Evolutionary conservation across 2,888 invertebrate genomes (phyloP), one percentile per base, ranked within the genome.

Genomic region (Metalampra italica): DNA sequence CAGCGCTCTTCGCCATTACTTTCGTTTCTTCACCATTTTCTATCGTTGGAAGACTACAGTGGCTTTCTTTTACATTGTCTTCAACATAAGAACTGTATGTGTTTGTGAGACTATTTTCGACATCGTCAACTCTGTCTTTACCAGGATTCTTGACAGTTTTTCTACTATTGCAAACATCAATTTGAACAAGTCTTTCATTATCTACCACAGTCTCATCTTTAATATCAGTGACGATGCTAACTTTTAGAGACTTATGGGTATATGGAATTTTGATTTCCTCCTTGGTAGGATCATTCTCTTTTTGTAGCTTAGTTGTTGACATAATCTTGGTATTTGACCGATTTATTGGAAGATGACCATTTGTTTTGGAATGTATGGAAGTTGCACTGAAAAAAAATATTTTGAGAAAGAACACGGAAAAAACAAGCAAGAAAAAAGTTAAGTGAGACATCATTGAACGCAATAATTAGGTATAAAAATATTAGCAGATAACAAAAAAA

Each of bases 281-380:
- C 51, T 72, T 77, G 4, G 57, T 46, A 11, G 82, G 81, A 60
- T 79, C 73, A 48, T 86, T 87, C 57, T 89, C 86, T 70, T 87
- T 87, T 72, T 86, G 86, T 54, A 78, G 62, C 57, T 71, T 84
- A 45, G 60, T 62, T 42, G 54, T 45, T 22, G 60, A 13, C 37
- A 60, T 39, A 34, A 50, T 38, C 64, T 71, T 75, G 44, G 58
- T 64, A 47, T 49, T 62, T n/a, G 57, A 45, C 47, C 60, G 60
- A 55, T 62, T 68, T 36, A 65, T 50, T 43, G 60, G 49, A 46
- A 67, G 42, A 38, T 52, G 54, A 50, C 64, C 60, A 52, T 70
- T 78, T 48, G 63, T 58, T 59, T 68, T 80, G 75, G 83, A 82
- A 78, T 82, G 82, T 74, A 71, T 71, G 7, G 61, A 64, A 42